phyloP scores from a whole-genome alignment of 2,797 vertebrate species.

The Sebastes minor region DNA sequence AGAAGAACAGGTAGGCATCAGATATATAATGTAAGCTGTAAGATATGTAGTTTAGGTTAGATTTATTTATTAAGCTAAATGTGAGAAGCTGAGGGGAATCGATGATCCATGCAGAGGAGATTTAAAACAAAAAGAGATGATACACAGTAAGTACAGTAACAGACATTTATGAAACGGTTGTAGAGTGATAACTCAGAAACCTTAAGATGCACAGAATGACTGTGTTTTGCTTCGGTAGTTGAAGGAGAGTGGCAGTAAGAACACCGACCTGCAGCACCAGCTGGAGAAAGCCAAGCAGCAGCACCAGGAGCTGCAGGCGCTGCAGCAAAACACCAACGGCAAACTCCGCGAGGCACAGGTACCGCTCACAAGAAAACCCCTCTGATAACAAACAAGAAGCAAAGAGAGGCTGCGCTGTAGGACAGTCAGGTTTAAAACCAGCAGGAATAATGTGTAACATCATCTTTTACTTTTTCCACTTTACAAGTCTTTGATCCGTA shows the following conservation, averaged over 20 bases:
- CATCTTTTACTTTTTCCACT: not conserved
- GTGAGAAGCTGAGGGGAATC: not conserved
- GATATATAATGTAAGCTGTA: not conserved
- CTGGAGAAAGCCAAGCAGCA: conserved; percentile 96
- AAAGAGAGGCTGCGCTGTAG: not conserved
- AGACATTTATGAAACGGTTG: not conserved
- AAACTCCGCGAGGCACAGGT: conserved; percentile 98
- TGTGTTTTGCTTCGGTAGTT: conserved; percentile 77
- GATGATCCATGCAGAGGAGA: not conserved
- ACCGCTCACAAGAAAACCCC: conserved; percentile 3
- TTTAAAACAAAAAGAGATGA: not conserved
- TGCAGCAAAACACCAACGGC: conserved; percentile 94
- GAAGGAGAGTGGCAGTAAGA: conserved; percentile 89
- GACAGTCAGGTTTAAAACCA: not conserved
- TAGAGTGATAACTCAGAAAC: not conserved
- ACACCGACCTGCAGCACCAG: conserved; percentile 92
- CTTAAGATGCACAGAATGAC: not conserved
- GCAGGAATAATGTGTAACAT: no score
- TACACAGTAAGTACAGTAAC: not conserved
- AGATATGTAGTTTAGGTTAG: not conserved
- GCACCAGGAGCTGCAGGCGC: conserved; percentile 92
- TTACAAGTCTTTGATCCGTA: not conserved
- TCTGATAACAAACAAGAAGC: not conserved
- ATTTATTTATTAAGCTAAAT: not conserved
- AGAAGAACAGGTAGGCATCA: conserved; percentile 90